phyloP scores from a whole-genome alignment of 1,140 invertebrate species.

The Vanessa tameamea region DNA sequence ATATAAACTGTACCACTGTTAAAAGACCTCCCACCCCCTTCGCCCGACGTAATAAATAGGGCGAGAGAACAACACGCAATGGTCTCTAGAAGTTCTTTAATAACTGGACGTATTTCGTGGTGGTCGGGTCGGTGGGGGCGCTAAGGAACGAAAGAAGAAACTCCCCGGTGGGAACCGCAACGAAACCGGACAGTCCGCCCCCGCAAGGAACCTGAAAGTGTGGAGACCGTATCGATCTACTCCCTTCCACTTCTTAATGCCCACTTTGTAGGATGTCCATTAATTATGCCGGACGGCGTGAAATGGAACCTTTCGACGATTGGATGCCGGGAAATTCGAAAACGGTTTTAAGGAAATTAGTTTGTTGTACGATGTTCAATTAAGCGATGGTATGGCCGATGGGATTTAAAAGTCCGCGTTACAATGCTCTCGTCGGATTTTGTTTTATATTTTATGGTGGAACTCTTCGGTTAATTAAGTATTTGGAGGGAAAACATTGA shows the following conservation, averaged over 20 bases:
- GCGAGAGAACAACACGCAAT: constrained; percentile 41
- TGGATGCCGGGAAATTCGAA: constrained; percentile 54
- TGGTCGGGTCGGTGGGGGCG: constrained; percentile 34
- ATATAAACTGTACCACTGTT: constrained; percentile 61
- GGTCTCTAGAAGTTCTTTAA: constrained; percentile 52
- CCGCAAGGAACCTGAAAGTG: constrained; percentile 70
- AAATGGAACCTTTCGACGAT: constrained; percentile 63
- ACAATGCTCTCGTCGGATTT: constrained; percentile 11
- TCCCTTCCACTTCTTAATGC: constrained; percentile 68
- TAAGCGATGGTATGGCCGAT: constrained; percentile 36
- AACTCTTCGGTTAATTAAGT: not conserved
- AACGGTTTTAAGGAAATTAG: constrained; percentile 57
- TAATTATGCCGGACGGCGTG: constrained; percentile 68
- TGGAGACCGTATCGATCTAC: constrained; percentile 67
- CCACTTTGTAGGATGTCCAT: constrained; percentile 74
- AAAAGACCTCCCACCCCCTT: constrained; percentile 44
- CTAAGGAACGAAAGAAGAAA: constrained; percentile 77
- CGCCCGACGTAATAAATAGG: constrained; percentile 39
- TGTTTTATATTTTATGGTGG: not conserved
- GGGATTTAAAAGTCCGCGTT: constrained; percentile 27
- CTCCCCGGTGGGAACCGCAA: constrained; percentile 53
- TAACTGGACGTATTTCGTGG: constrained; percentile 48
- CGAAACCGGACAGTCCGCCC: constrained; percentile 59
- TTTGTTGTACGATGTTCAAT: constrained; percentile 55
- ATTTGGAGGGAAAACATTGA: not conserved